Evolutionary conservation across 30 jellyfish, hydroid and myxozoan genomes (phyloP).

Genomic region (Pelagia noctiluca): DNA sequence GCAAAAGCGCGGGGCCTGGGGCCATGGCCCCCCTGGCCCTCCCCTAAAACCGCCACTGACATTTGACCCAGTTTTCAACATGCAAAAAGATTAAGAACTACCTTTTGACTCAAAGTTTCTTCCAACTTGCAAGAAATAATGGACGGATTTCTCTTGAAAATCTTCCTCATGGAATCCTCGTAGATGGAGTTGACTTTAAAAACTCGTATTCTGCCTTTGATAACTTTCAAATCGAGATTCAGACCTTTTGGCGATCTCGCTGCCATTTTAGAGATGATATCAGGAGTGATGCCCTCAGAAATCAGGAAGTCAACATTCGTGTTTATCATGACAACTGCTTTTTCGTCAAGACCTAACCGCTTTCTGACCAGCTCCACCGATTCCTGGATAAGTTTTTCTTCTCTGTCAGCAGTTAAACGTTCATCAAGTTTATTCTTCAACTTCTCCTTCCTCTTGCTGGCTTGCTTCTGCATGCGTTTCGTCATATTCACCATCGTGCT

Average conservation of each 20-base stretch:
- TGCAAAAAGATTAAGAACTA: background rate
- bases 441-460: background rate
- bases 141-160: conserved; percentile 49
- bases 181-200: conserved; percentile 55
- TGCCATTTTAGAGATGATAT: conserved; percentile 20
- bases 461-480: background rate
- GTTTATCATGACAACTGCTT: background rate
- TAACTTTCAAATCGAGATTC: conserved; percentile 11
- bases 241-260: conserved; percentile 46
- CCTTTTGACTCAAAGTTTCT: conserved; percentile 54
- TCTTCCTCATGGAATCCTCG: conserved; percentile 55
- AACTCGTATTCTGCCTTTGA: conserved; percentile 47
- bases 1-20: background rate
- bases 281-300: conserved; percentile 18
- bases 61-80: background rate
- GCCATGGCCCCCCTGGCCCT: background rate
- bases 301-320: conserved; percentile 38
- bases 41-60: background rate
- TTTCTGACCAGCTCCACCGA: conserved; percentile 51
- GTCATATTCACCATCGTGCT: background rate
- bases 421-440: background rate
- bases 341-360: conserved; percentile 30
- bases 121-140: conserved; percentile 27
- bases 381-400: no score
- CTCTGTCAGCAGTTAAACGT: background rate